Conservation (phyloP, 1,140 invertebrate species). For the Cepaea nemoralis region DNA sequence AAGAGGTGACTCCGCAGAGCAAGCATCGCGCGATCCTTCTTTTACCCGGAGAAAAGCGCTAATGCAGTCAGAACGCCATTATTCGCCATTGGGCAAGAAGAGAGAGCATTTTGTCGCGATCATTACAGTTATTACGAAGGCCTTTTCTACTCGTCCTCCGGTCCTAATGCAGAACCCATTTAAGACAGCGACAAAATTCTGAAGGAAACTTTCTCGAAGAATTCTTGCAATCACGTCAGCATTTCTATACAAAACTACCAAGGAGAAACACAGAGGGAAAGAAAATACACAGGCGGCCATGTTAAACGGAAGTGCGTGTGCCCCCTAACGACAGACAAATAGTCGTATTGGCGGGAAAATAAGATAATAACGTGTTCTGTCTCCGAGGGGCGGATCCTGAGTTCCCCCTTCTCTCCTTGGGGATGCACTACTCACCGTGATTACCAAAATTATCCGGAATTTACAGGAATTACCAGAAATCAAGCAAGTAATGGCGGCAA, state of each 20-base stretch:
- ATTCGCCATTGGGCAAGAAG: constrained; percentile 11
- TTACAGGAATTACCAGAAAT: constrained; percentile 43
- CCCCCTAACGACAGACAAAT: constrained; percentile 40
- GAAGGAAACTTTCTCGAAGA: constrained; percentile 19
- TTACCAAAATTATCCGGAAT: constrained; percentile 43
- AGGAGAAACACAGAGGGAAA: background rate
- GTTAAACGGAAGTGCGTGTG: constrained; percentile 39
- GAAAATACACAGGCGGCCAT: constrained; percentile 24
- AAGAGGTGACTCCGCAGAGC: background rate
- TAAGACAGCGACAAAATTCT: background rate
- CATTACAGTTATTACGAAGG: constrained; percentile 17
- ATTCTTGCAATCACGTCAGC: constrained; percentile 8
- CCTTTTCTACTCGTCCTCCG: constrained; percentile 9
- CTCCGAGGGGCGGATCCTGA: constrained; percentile 14
- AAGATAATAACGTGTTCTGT: constrained; percentile 41
- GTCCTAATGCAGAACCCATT: constrained; percentile 26
- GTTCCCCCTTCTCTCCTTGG: constrained; percentile 34
- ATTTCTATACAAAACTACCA: constrained; percentile 7
- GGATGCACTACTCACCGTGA: constrained; percentile 36
- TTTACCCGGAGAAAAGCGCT: constrained; percentile 2
- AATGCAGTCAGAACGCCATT: constrained; percentile 20
- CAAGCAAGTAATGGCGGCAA: constrained; percentile 41
- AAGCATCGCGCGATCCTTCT: background rate
- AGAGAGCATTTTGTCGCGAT: constrained; percentile 12
- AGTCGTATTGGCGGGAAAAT: constrained; percentile 42